Percentiles rank a stretch among this genome's conserved stretches.
Evolutionary conservation across 2,888 invertebrate genomes (phyloP).

Genomic region (Morpho achilles): DNA sequence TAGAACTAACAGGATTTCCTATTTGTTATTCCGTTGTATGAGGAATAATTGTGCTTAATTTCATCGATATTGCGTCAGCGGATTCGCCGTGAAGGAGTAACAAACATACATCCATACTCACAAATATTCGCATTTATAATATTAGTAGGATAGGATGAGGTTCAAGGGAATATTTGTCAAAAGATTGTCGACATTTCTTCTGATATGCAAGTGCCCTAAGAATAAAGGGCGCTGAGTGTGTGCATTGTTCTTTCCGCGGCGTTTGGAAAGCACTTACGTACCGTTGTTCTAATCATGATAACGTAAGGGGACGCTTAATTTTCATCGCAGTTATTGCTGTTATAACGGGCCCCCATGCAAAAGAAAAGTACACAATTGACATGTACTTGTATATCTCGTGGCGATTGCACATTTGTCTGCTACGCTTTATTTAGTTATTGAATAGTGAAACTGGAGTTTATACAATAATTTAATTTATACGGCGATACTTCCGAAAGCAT

Average conservation of each 20-base stretch:
- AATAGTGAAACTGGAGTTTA: no score
- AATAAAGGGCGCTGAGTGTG: constrained; percentile 65
- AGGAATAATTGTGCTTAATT: no score
- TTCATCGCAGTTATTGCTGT: constrained; percentile 25
- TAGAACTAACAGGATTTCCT: no score
- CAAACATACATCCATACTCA: no score
- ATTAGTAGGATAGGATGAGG: no score
- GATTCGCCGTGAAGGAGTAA: no score
- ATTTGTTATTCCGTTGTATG: no score
- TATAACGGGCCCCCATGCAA: constrained; percentile 17
- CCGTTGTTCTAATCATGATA: constrained; percentile 68
- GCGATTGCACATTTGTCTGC: constrained; percentile 10
- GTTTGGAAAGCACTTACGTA: constrained; percentile 70
- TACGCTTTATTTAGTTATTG: not conserved
- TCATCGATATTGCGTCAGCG: no score
- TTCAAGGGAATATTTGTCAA: no score
- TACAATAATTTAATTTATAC: no score
- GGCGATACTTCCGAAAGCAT: no score
- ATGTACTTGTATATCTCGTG: constrained; percentile 8
- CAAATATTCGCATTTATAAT: no score
- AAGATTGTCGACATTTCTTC: not conserved
- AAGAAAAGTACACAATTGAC: constrained; percentile 20
- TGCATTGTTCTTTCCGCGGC: constrained; percentile 62
- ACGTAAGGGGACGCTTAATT: constrained; percentile 36
- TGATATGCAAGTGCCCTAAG: constrained; percentile 29